phyloP scores from a whole-genome alignment of 2,113 vertebrate genomes.

The Cairina moschata region DNA sequence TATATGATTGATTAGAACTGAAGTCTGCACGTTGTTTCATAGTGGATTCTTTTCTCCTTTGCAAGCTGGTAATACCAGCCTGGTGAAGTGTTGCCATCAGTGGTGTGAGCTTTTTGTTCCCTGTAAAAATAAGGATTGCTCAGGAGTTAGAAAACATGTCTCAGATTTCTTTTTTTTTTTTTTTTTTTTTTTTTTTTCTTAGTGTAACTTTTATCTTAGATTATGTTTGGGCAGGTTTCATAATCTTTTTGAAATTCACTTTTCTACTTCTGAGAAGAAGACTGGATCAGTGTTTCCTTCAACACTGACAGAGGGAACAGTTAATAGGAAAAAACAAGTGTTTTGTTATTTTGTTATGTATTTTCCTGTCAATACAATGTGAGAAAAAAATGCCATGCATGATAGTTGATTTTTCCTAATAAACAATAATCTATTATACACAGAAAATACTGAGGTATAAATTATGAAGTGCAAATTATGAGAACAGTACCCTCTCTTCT shows the following conservation, averaged over 20 bases:
- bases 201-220: background rate
- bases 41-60: background rate
- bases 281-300: background rate
- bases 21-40: background rate
- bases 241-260: background rate
- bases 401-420: background rate
- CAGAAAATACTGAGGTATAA: background rate
- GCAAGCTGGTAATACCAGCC: background rate
- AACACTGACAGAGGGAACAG: background rate
- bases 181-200: background rate
- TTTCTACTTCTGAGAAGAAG: background rate
- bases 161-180: background rate
- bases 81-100: background rate
- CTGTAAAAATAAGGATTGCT: background rate
- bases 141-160: background rate
- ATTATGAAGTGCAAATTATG: background rate
- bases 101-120: background rate
- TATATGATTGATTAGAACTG: background rate
- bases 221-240: background rate
- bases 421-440: background rate
- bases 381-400: background rate
- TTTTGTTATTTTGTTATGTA: background rate
- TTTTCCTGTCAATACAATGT: background rate
- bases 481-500: fast-evolving
- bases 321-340: fast-evolving